A percentile compares a stretch with the other conserved stretches of the same genome.
These are phyloP conservation scores for Romanogobio albipinnatus DNA, from an alignment of 2,113 vertebrate genomes.

Conservation along the genomic window DNA sequence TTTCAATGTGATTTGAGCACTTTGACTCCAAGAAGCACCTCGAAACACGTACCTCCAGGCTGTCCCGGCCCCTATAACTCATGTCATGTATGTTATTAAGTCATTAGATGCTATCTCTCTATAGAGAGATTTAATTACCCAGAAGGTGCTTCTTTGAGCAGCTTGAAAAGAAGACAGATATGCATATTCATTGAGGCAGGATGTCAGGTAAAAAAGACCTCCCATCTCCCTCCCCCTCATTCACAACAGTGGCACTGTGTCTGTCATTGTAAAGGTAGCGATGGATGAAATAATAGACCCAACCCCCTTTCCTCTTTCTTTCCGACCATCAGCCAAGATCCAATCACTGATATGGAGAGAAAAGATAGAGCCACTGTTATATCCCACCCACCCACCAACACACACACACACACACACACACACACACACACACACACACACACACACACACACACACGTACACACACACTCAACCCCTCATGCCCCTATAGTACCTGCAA, in stretches of 20 bases:
- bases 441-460: neutral
- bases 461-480: neutral
- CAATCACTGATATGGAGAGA: constrained; percentile 73
- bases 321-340: constrained; percentile 72
- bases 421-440: constrained; percentile 51
- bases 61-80: constrained; percentile 57
- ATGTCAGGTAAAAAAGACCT: constrained; percentile 52
- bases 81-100: constrained; percentile 74
- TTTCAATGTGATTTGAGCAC: neutral
- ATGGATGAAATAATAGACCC: constrained; percentile 60
- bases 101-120: constrained; percentile 73
- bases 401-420: constrained; percentile 20
- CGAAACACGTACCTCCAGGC: constrained; percentile 31
- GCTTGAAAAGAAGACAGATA: constrained; percentile 59
- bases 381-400: constrained; percentile 53
- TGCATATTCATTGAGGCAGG: constrained; percentile 69
- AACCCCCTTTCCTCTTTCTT: constrained; percentile 33
- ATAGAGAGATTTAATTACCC: constrained; percentile 72
- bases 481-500: constrained; percentile 10
- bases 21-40: neutral
- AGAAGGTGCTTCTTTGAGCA: constrained; percentile 64
- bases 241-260: constrained; percentile 74
- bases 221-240: constrained; percentile 50
- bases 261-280: constrained; percentile 64
- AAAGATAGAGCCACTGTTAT: constrained; percentile 71